Conservation (phyloP, 2,888 invertebrate species). For the Dicyrtomina minuta region DNA sequence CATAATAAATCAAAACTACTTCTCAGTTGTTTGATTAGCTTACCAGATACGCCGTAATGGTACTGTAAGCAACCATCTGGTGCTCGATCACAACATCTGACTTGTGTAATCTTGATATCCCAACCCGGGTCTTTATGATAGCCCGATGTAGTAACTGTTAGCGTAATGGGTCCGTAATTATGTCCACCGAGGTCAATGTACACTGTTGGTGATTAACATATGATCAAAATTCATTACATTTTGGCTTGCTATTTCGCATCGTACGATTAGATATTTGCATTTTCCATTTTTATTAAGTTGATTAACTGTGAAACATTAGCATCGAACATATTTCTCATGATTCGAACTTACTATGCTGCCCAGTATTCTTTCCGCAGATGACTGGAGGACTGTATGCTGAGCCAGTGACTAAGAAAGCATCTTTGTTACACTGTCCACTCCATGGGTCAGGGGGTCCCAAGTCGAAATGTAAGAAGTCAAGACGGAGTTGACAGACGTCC, state of each 20-base stretch:
- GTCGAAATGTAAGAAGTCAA: slow-evolving; percentile 54
- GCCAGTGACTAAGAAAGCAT: slow-evolving; percentile 54
- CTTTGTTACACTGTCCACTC: slow-evolving; percentile 54
- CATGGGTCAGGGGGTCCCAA: slow-evolving; percentile 53
- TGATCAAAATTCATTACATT: too few relatives aligned
- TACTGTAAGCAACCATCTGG: slow-evolving; percentile 53
- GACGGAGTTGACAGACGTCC: slow-evolving; percentile 52
- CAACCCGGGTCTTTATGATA: slow-evolving; percentile 53
- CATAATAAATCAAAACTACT: too few relatives aligned
- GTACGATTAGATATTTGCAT: too few relatives aligned
- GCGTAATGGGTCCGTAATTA: slow-evolving; percentile 53
- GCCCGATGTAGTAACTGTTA: slow-evolving; percentile 53
- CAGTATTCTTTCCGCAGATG: slow-evolving; percentile 54
- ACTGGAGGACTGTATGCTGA: slow-evolving; percentile 54
- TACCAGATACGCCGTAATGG: slow-evolving; percentile 53
- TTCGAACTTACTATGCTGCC: slow-evolving; percentile 53
- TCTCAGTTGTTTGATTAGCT: too few relatives aligned
- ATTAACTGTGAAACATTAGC: too few relatives aligned
- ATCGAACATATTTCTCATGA: not conserved
- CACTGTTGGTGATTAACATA: too few relatives aligned
- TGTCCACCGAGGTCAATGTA: slow-evolving; percentile 54
- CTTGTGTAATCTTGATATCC: slow-evolving; percentile 54
- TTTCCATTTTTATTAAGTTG: too few relatives aligned
- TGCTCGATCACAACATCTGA: slow-evolving; percentile 52
- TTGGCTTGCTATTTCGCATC: too few relatives aligned